phyloP scores from a whole-genome alignment of 2,797 vertebrate genomes.

The Trachurus trachurus region DNA sequence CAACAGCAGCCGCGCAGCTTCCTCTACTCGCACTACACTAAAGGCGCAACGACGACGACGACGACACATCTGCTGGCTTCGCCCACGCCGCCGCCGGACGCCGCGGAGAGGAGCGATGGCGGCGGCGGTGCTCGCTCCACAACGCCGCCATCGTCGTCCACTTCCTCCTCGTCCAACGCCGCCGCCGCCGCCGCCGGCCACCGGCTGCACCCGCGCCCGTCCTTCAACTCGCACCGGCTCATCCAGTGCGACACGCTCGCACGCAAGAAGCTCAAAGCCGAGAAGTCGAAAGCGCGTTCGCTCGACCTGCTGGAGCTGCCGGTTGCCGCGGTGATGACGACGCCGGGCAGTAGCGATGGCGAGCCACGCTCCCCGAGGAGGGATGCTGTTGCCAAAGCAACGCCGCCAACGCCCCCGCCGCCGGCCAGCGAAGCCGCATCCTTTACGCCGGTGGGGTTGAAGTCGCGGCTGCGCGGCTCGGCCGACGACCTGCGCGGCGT shows the following conservation, averaged over 20 bases:
- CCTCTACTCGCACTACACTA: conserved; percentile 80
- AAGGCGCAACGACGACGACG: too few relatives aligned
- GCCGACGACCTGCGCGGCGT: conserved; percentile 90
- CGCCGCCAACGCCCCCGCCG: too few relatives aligned
- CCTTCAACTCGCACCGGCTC: conserved; percentile 94
- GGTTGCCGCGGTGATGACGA: neutral
- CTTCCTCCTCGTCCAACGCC: conserved; percentile 79
- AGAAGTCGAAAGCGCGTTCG: conserved; percentile 82
- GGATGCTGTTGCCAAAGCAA: too few relatives aligned
- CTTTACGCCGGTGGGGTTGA: conserved; percentile 62
- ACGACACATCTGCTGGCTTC: too few relatives aligned
- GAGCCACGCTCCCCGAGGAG: conserved; percentile 17
- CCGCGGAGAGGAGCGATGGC: conserved; percentile 67
- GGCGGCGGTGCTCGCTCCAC: conserved; percentile 72
- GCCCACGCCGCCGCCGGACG: conserved; percentile 50
- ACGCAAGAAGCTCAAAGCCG: conserved; percentile 89
- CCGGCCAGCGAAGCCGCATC: conserved; percentile 70
- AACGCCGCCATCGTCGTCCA: conserved; percentile 84
- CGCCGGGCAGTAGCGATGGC: conserved; percentile 18
- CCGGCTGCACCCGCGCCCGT: conserved; percentile 83
- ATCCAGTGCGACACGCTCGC: conserved; percentile 97
- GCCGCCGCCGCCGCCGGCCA: conserved; percentile 46
- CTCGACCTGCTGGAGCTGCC: conserved; percentile 78
- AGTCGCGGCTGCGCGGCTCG: conserved; percentile 83
- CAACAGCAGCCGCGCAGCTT: conserved; percentile 78